phyloP scores from a whole-genome alignment of 2,888 invertebrate genomes.

The Pyrocoelia pectoralis region DNA sequence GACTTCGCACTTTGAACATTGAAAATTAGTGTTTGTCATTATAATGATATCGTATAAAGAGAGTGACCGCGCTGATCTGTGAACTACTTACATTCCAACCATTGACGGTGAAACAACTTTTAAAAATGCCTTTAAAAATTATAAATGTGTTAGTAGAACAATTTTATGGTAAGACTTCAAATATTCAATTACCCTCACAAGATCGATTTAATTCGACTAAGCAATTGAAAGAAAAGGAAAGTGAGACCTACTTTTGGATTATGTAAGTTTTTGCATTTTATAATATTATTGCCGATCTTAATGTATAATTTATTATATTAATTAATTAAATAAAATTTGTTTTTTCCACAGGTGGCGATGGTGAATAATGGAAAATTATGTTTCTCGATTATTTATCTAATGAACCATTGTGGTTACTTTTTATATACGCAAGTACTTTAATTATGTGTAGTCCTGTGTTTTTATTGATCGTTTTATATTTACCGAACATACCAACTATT shows the following conservation, averaged over 20 bases:
- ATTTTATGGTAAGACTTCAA: constrained; percentile 22
- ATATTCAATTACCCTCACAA: constrained; percentile 17
- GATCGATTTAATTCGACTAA: constrained; percentile 22
- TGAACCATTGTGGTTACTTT: constrained; percentile 66
- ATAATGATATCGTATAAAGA: too few relatives aligned
- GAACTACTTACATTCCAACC: too few relatives aligned
- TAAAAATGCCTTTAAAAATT: constrained; percentile 27
- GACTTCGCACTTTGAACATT: too few relatives aligned
- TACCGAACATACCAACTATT: constrained; percentile 75
- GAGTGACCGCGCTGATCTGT: too few relatives aligned
- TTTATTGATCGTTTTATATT: constrained; percentile 70
- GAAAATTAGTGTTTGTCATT: too few relatives aligned
- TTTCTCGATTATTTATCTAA: constrained; percentile 35
- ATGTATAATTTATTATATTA: constrained; percentile 15
- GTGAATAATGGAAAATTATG: constrained; percentile 40
- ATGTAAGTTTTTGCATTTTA: constrained; percentile 42
- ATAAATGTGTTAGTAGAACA: constrained; percentile 30
- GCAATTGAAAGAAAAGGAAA: constrained; percentile 44
- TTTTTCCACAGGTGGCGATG: constrained; percentile 44
- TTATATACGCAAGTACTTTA: constrained; percentile 70
- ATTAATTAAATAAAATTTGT: constrained; percentile 15
- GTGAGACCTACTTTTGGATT: constrained; percentile 51
- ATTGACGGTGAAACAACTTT: background rate
- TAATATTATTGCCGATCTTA: too few relatives aligned
- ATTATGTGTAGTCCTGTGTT: constrained; percentile 73